phyloP scores from a whole-genome alignment of 1,140 invertebrate species.

The Heliothis virescens region DNA sequence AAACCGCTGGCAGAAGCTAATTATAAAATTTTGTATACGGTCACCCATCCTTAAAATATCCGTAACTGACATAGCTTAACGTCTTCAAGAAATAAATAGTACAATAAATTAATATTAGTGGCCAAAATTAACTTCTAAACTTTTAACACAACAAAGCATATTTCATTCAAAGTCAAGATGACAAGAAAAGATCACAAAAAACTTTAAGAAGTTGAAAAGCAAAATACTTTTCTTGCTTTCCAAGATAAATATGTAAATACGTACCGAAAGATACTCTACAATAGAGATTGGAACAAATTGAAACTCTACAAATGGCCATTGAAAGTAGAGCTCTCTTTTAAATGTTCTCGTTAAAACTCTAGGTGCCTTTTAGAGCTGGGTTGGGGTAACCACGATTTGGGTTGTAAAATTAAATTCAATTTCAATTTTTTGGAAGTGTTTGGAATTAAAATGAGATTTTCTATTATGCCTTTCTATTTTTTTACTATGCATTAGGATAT shows the following conservation, averaged over 20 bases:
- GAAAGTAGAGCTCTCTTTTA: conserved; percentile 22
- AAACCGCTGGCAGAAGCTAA: too few relatives aligned
- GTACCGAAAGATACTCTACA: conserved; percentile 5
- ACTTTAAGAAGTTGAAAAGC: background rate
- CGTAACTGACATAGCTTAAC: too few relatives aligned
- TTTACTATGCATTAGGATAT: too few relatives aligned
- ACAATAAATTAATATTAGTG: too few relatives aligned
- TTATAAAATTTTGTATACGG: too few relatives aligned
- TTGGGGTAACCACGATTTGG: background rate
- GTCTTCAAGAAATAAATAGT: too few relatives aligned
- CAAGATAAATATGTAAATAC: conserved; percentile 41
- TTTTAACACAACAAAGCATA: too few relatives aligned
- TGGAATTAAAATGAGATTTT: background rate
- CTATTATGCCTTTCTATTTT: too few relatives aligned
- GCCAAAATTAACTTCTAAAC: too few relatives aligned
- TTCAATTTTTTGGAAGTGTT: background rate
- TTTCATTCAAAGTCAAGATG: background rate
- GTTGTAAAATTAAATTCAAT: background rate
- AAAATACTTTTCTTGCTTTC: background rate
- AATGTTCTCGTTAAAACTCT: conserved; percentile 17
- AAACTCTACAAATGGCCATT: conserved; percentile 16
- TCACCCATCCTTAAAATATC: too few relatives aligned
- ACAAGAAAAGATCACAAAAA: background rate
- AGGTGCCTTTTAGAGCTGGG: background rate
- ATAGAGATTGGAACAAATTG: conserved; percentile 38